Percentiles rank a stretch among this genome's conserved stretches.
Conservation (phyloP, 2,797 vertebrate genomes). For the Sebastes itinus region DNA sequence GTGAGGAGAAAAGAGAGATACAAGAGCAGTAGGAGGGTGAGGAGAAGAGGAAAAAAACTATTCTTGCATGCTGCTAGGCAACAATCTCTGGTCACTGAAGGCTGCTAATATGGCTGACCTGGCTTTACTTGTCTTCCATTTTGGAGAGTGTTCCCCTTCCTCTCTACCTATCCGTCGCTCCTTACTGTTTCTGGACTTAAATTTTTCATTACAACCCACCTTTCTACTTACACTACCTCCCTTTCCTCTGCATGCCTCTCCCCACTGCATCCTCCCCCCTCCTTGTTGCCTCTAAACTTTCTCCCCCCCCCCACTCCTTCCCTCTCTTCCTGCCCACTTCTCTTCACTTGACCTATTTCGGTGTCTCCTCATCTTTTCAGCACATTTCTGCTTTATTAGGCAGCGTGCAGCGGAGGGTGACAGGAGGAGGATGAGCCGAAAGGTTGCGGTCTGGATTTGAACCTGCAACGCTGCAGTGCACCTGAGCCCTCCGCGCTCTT, state of each 20-base stretch:
- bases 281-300: conserved; percentile 18
- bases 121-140: conserved; percentile 58
- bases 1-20: conserved; percentile 11
- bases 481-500: conserved; percentile 27
- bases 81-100: conserved; percentile 61
- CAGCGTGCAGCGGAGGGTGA: conserved; percentile 45
- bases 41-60: conserved; percentile 3
- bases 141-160: conserved; percentile 27
- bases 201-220: conserved; percentile 54
- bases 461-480: conserved; percentile 44
- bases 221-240: conserved; percentile 8
- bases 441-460: conserved; percentile 43
- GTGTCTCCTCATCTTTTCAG: conserved; percentile 37
- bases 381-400: conserved; percentile 62
- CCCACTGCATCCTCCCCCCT: neutral
- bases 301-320: neutral
- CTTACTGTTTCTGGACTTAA: conserved; percentile 18
- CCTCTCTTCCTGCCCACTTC: conserved; percentile 15
- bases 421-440: conserved; percentile 39
- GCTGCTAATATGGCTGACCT: conserved; percentile 64
- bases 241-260: neutral
- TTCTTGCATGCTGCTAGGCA: conserved; percentile 64
- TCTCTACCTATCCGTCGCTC: neutral
- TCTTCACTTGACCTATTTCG: conserved; percentile 68
- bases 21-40: conserved; percentile 18